These are phyloP conservation scores for Neolamprologus kungweensis DNA, from an alignment of 2,113 vertebrate genomes.

Conservation along the genomic window DNA sequence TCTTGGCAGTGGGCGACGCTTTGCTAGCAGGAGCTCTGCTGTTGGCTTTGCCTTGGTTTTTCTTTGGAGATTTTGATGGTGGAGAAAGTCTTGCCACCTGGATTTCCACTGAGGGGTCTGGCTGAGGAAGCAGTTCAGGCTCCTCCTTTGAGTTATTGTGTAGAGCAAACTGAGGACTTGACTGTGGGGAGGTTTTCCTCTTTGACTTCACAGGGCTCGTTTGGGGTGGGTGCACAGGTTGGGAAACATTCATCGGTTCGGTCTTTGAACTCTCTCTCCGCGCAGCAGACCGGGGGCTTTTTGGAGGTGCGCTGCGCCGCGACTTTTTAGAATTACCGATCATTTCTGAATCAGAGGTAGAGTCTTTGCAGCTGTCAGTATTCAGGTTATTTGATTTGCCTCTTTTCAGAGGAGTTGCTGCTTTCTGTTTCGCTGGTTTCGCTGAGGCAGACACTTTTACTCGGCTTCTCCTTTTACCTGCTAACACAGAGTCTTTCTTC, in stretches of 20 bases:
- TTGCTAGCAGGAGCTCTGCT: not conserved
- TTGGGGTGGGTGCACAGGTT: not conserved
- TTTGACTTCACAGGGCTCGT: not conserved
- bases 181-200: not conserved
- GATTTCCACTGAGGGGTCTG: not conserved
- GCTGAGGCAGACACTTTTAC: not conserved
- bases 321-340: slow-evolving; percentile 14
- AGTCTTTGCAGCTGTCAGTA: slow-evolving; percentile 35
- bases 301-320: slow-evolving; percentile 1
- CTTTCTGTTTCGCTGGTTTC: slow-evolving; percentile 13
- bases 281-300: not conserved
- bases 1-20: slow-evolving; percentile 26
- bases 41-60: slow-evolving; percentile 34
- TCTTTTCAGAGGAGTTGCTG: not conserved
- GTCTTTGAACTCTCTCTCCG: not conserved
- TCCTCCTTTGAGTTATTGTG: not conserved
- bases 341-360: slow-evolving; percentile 62
- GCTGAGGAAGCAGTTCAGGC: not conserved
- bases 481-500: not conserved
- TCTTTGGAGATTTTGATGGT: slow-evolving; percentile 35
- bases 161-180: not conserved
- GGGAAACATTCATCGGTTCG: not conserved
- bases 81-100: not conserved
- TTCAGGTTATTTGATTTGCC: not conserved
- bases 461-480: not conserved